Base-by-base conservation (phyloP, 2,888 invertebrate species). In the Drosophila sordidula region DNA sequence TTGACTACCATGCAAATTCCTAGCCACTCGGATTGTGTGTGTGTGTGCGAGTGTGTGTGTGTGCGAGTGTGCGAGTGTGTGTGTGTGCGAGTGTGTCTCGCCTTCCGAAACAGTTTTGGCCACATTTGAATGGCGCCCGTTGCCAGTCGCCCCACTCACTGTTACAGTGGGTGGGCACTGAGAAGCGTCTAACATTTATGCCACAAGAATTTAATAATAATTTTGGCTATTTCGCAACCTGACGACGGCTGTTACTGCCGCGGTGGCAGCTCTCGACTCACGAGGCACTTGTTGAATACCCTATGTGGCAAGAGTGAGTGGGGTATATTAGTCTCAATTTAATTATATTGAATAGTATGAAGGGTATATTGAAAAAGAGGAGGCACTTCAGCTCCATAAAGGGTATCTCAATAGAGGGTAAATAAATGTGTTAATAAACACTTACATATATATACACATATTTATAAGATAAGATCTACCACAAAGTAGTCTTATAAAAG, bases 101-200 rank as follows among this genome's bases (percentile, higher is more conserved):
- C 46, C 70, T 65, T 70, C 59, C 59, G 57, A 54, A 55, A 54
- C 70, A 59, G 61, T 25, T 55, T 65, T 52, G 62, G 65, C 65
- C 32, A 64, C 32, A 61, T 51, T 44, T 52, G 59, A 52, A 36
- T 54, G 44, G 25, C 29, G 32, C 25, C 42, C 51, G 42, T 55
- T 55, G 62, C 54, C 46, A 29, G 29, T 29, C 29, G 29, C 29
- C 29, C 9, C 29, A 32, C n/a, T 29, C 5, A 26, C 65, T 78
- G 85, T 75, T 82, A 77, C 87, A 85, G 89, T 87, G 85, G 81
- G 84, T 84, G 85, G 87, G 89, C 78, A 70, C 71, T 88, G 90
- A 83, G 90, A 88, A 90, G 77, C 83, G 73, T 70, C 88, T 88
- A 88, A 89, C 88, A 88, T 90, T 88, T 90, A 83, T 79, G 76